Base-by-base conservation (phyloP, 1,140 invertebrate species). In the Scaptomyza hsui region DNA sequence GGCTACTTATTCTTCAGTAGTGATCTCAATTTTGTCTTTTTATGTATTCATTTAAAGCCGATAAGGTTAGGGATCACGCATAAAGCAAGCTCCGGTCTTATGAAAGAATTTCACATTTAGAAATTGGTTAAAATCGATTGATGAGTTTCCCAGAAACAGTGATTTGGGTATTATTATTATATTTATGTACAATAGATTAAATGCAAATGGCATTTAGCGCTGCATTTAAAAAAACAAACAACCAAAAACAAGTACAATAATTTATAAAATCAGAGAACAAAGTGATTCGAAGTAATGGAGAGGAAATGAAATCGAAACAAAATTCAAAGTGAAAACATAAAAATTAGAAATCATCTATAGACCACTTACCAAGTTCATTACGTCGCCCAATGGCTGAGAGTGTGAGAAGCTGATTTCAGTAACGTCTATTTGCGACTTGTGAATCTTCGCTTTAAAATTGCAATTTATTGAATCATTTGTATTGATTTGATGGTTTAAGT, bases 381-480 rank as follows among this genome's bases (percentile, higher is more conserved):
- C 42, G 65, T 21, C 52, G 65, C 65, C 59, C 41, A 62, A 52
- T 57, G 45, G 69, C 60, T 67, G 75, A 68, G 48, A 64, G 32
- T 75, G 86, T 72, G 57, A 53, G 62, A 65, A 49, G 68, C 55
- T 60, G 77, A 81, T 67, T 77, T 86, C 76, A 86, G 72, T 79
- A 82, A 68, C 70, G 62, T 79, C 83, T 89, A 88, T 69, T 73
- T 80, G 71, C 71, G 83, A 88, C 51, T 68, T 88, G 82, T 64
- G 78, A 88, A 72, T 88, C 82, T 78, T 88, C 82, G 82, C 82
- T 88, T 88, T 88, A 82, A 88, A 82, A 88, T 88, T 88, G 78
- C 65, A 88, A 88, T 83, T 81, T 71, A 42, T 70, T 53, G 57
- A 48, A 65, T 57, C 41, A 45, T 56, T 76, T 56, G 72, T 68